Evolutionary conservation across 1,140 invertebrate genomes (phyloP).

Genomic region (Listronotus bonariensis): DNA sequence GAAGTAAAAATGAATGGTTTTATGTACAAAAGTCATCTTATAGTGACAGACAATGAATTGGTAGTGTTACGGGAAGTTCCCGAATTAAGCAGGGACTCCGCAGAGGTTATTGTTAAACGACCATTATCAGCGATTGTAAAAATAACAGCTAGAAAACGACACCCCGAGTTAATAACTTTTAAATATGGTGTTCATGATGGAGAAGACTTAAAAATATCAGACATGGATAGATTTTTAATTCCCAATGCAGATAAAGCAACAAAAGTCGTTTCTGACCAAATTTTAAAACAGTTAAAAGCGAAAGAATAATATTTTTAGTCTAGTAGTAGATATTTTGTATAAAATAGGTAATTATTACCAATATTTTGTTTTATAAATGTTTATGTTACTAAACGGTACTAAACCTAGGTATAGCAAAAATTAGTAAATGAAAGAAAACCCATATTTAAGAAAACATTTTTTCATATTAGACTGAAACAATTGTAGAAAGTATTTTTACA

Average conservation of each 20-base stretch:
- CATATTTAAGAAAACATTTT: too few species aligned
- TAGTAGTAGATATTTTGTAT: too few species aligned
- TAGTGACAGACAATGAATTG: conserved; percentile 87
- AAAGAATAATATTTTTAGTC: conserved; percentile 40
- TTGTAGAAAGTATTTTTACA: too few species aligned
- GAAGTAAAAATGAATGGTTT: conserved; percentile 88
- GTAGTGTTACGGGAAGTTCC: conserved; percentile 83
- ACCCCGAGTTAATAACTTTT: conserved; percentile 94
- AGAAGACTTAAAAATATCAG: conserved; percentile 74
- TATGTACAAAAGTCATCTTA: conserved; percentile 82
- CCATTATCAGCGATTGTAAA: conserved; percentile 89
- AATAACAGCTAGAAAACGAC: conserved; percentile 92
- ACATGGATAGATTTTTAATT: conserved; percentile 92
- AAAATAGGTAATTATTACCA: too few species aligned
- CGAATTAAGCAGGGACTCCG: conserved; percentile 70
- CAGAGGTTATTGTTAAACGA: conserved; percentile 81
- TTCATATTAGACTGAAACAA: too few species aligned
- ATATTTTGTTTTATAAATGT: too few species aligned
- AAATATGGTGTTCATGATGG: conserved; percentile 84
- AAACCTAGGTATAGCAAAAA: too few species aligned
- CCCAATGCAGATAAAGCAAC: conserved; percentile 90
- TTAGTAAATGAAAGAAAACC: too few species aligned
- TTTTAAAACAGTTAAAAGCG: conserved; percentile 61
- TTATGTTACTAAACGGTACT: too few species aligned
- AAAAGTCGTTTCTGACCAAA: conserved; percentile 76